phyloP scores from a whole-genome alignment of 2,113 vertebrate species.

The Tenebrosternarchus preto region DNA sequence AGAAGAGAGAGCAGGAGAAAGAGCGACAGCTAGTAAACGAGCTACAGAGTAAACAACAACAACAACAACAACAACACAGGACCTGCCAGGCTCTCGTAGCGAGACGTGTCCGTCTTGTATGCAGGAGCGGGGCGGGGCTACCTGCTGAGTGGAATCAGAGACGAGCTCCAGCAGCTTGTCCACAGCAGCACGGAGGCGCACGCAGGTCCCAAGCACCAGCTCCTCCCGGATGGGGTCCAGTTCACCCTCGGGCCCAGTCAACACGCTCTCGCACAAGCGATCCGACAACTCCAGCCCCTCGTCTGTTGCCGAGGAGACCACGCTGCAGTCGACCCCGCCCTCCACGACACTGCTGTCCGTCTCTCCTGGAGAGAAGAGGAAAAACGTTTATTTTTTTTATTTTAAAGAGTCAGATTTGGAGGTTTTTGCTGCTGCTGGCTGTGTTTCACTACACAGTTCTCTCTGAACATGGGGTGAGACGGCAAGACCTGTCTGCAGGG shows the following conservation, averaged over 20 bases:
- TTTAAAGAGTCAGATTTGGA: too few species aligned
- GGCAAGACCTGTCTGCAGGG: constrained; percentile 68
- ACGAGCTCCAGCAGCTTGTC: constrained; percentile 86
- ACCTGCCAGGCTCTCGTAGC: too few species aligned
- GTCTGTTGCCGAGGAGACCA: constrained; percentile 63
- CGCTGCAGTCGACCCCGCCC: constrained; percentile 59
- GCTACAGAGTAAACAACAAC: too few species aligned
- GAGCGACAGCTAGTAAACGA: too few species aligned
- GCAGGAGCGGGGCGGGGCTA: constrained; percentile 62
- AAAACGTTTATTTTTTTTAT: too few species aligned
- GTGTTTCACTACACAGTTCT: too few species aligned
- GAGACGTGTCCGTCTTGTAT: too few species aligned
- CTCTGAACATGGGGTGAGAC: too few species aligned
- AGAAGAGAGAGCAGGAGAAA: background rate
- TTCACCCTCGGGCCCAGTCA: constrained; percentile 77
- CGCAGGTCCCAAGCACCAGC: constrained; percentile 72
- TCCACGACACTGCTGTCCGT: constrained; percentile 8
- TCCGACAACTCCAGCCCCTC: constrained; percentile 84
- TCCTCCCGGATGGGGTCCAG: constrained; percentile 79
- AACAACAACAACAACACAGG: too few species aligned
- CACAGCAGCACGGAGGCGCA: constrained; percentile 78
- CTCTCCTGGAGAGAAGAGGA: constrained; percentile 21
- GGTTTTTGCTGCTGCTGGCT: too few species aligned
- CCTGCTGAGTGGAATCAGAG: constrained; percentile 82
- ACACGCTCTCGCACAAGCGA: constrained; percentile 85